Percentiles rank a stretch among this genome's conserved stretches.
Conservation (phyloP, 1,140 invertebrate species). For the Patella vulgata region DNA sequence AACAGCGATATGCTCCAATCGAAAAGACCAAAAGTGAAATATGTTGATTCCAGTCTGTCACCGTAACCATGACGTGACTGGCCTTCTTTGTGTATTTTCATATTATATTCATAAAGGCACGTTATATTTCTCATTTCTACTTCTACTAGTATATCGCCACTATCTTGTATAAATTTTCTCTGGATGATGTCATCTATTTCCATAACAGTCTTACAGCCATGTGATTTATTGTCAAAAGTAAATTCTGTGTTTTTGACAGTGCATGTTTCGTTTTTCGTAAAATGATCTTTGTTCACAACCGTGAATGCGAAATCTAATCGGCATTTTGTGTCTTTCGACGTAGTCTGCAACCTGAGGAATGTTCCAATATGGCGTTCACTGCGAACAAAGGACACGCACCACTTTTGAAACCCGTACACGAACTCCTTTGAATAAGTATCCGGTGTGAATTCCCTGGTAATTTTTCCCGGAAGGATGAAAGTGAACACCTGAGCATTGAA, state of each 20-base stretch:
- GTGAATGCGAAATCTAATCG: slow-evolving; percentile 85
- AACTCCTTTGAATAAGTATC: slow-evolving; percentile 72
- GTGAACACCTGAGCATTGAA: slow-evolving; percentile 80
- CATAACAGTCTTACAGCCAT: slow-evolving; percentile 83
- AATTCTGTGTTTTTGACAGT: slow-evolving; percentile 74
- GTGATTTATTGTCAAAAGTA: slow-evolving; percentile 78
- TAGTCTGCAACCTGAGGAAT: slow-evolving; percentile 82
- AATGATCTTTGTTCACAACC: slow-evolving; percentile 85
- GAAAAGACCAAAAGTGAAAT: slow-evolving; percentile 82
- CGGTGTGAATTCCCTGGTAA: slow-evolving; percentile 50
- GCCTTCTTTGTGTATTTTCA: slow-evolving; percentile 49
- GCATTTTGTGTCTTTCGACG: slow-evolving; percentile 74
- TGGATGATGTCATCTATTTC: slow-evolving; percentile 80
- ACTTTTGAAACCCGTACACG: slow-evolving; percentile 84
- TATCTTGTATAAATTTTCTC: slow-evolving; percentile 82
- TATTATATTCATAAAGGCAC: slow-evolving; percentile 78
- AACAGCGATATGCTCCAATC: slow-evolving; percentile 86
- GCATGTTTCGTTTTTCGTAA: slow-evolving; percentile 72
- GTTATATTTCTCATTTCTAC: slow-evolving; percentile 81
- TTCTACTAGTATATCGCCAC: slow-evolving; percentile 86
- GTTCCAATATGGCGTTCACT: slow-evolving; percentile 84
- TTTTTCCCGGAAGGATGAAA: slow-evolving; percentile 54
- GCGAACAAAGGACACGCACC: slow-evolving; percentile 86
- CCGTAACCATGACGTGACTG: slow-evolving; percentile 34
- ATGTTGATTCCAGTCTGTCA: slow-evolving; percentile 75